Evolutionary conservation across 2,888 invertebrate species (phyloP).

Genomic region (Cetonia aurata): DNA sequence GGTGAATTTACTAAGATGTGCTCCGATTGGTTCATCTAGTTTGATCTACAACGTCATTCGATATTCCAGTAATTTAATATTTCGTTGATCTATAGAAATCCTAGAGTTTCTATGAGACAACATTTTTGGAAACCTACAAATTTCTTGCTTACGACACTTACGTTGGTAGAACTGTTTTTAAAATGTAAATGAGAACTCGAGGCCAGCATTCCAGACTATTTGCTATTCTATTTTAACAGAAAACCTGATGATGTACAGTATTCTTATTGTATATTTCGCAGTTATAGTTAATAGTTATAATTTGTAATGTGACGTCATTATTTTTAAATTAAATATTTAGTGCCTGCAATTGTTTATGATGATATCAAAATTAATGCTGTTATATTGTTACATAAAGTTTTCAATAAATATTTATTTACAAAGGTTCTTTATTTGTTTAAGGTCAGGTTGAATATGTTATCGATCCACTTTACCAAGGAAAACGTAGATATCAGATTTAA

Average conservation of each 20-base stretch:
- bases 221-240: neutral
- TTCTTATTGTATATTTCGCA: conserved; percentile 23
- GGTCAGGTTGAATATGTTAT: too few species aligned
- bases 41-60: too few species aligned
- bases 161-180: neutral
- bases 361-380: conserved; percentile 37
- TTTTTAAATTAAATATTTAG: conserved; percentile 34
- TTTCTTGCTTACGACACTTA: neutral
- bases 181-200: neutral
- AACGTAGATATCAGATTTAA: too few species aligned
- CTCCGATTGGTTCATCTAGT: too few species aligned
- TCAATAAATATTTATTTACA: conserved; percentile 48
- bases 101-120: neutral
- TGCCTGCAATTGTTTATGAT: conserved; percentile 40
- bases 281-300: conserved; percentile 16
- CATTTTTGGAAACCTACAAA: neutral
- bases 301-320: conserved; percentile 24
- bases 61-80: neutral
- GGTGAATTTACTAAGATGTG: too few species aligned
- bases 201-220: conserved; percentile 22
- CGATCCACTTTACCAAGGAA: too few species aligned
- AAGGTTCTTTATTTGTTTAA: conserved; percentile 27
- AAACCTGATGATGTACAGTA: conserved; percentile 16
- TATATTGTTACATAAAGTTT: conserved; percentile 45
- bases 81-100: neutral